A percentile compares a stretch with the other conserved stretches of the same genome.
phyloP scores from a whole-genome alignment of 2,797 vertebrate genomes.

The Acridotheres tristis region DNA sequence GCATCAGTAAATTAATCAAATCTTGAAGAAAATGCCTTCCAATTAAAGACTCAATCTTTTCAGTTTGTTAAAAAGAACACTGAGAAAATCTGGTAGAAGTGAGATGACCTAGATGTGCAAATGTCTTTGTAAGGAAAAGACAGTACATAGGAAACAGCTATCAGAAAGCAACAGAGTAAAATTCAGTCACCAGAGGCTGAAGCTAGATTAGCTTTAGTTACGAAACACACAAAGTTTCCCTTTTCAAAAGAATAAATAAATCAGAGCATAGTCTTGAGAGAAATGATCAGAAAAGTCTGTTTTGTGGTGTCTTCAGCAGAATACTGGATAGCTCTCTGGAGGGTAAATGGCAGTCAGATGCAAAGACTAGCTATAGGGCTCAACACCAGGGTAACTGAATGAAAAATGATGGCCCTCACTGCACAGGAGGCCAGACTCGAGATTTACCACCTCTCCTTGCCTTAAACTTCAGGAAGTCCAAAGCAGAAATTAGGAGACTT shows the following conservation, averaged over 20 bases:
- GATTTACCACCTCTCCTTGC: neutral
- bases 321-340: neutral
- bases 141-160: neutral
- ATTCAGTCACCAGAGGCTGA: neutral
- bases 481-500: neutral
- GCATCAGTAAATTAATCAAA: neutral
- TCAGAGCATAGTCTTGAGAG: neutral
- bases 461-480: neutral
- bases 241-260: neutral
- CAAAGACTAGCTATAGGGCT: neutral
- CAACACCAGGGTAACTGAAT: neutral
- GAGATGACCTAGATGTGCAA: neutral
- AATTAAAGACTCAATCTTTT: neutral
- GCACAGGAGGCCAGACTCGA: neutral
- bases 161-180: neutral
- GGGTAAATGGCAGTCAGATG: neutral
- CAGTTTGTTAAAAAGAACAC: neutral
- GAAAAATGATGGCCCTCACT: neutral
- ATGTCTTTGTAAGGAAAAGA: accelerated
- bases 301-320: neutral
- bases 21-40: neutral
- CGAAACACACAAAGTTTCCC: neutral
- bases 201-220: neutral
- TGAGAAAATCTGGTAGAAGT: neutral
- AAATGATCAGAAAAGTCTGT: neutral